phyloP scores from a whole-genome alignment of 2,888 invertebrate genomes.

The Acanthosepion esculentum region DNA sequence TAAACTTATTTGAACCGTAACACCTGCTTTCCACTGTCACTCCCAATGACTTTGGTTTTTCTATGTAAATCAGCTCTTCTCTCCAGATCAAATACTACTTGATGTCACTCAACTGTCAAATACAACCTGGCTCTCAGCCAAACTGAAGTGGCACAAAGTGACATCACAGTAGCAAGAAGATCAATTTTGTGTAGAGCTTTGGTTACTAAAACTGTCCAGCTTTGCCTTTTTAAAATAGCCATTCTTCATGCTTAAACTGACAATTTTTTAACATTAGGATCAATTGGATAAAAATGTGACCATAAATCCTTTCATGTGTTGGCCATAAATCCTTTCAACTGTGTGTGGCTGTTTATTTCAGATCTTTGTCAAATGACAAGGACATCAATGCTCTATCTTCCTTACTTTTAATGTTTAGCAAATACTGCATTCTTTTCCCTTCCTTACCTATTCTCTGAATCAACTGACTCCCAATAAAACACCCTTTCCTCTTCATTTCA shows the following conservation, averaged over 20 bases:
- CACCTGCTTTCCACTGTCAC: too few species aligned
- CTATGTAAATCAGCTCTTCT: background rate
- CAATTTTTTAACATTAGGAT: background rate
- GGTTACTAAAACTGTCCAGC: background rate
- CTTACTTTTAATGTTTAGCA: background rate
- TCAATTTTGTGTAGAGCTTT: background rate
- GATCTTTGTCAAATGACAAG: background rate
- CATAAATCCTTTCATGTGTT: background rate
- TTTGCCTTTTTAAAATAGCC: background rate
- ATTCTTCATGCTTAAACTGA: background rate
- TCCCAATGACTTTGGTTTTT: too few species aligned
- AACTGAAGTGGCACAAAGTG: background rate
- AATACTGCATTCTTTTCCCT: background rate
- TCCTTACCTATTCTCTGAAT: slow-evolving; percentile 1
- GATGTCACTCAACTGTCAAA: background rate
- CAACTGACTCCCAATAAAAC: background rate
- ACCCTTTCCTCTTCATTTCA: background rate
- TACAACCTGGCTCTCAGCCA: background rate
- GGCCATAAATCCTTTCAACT: background rate
- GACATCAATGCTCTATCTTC: background rate
- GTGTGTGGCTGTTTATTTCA: background rate
- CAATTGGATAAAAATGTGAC: background rate
- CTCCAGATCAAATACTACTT: background rate
- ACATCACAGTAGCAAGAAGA: background rate
- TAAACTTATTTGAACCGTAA: too few species aligned